Conservation (phyloP, 2,797 vertebrate species). For the Galaxias olidus region DNA sequence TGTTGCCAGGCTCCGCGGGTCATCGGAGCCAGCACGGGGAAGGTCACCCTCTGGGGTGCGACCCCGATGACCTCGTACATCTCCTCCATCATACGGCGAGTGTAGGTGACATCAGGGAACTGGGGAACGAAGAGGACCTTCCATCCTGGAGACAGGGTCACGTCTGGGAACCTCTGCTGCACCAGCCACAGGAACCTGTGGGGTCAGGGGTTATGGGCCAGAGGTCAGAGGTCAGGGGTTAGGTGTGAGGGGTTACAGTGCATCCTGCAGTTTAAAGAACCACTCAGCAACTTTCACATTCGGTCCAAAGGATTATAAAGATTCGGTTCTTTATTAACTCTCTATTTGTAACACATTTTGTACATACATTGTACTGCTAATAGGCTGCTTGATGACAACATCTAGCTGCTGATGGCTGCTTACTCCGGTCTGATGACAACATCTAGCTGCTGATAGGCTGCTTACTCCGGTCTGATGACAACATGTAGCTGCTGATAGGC, state of each 20-base stretch:
- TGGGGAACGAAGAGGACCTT: constrained; percentile 70
- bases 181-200: constrained; percentile 80
- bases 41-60: constrained; percentile 79
- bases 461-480: too few relatives aligned
- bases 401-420: background rate
- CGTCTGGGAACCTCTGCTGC: constrained; percentile 77
- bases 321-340: too few relatives aligned
- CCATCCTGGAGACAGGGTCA: constrained; percentile 85
- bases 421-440: background rate
- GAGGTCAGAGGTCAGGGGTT: too few relatives aligned
- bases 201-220: too few relatives aligned
- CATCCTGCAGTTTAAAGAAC: too few relatives aligned
- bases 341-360: too few relatives aligned
- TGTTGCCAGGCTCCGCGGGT: constrained; percentile 77
- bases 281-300: too few relatives aligned
- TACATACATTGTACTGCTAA: too few relatives aligned
- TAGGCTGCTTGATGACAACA: too few relatives aligned
- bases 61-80: constrained; percentile 76
- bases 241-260: background rate
- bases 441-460: too few relatives aligned
- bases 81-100: constrained; percentile 73
- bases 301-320: too few relatives aligned
- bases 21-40: constrained; percentile 77
- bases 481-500: too few relatives aligned
- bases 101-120: constrained; percentile 65